These are phyloP conservation scores for Sialia sialis DNA, from an alignment of 2,113 vertebrate species.

Conservation along the genomic window DNA sequence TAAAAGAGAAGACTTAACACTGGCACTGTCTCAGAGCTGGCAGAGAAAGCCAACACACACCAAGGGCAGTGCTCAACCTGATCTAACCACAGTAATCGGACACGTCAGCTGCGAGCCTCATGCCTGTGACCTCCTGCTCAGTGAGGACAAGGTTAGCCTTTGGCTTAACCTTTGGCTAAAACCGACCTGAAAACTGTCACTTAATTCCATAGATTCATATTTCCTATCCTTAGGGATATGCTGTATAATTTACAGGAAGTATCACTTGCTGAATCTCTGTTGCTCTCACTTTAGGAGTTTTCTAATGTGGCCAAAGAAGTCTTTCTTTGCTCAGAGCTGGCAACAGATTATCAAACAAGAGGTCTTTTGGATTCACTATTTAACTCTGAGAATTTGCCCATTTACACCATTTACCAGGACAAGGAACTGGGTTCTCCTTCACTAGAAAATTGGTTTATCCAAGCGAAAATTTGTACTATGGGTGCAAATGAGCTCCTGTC, in stretches of 20 bases:
- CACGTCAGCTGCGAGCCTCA: neutral
- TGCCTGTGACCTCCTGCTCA: neutral
- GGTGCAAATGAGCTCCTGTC: neutral
- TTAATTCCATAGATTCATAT: neutral
- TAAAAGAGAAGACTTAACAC: neutral
- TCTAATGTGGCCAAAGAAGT: neutral
- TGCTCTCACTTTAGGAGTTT: neutral
- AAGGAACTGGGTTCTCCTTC: neutral
- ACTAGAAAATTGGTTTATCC: neutral
- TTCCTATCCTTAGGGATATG: neutral
- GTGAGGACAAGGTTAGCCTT: neutral
- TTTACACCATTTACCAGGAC: neutral
- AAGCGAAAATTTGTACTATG: neutral
- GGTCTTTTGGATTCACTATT: neutral
- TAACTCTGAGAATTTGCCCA: neutral
- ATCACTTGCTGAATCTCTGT: neutral
- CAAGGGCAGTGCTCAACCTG: neutral
- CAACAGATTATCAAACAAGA: neutral
- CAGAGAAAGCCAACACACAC: neutral
- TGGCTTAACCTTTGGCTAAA: constrained; percentile 9
- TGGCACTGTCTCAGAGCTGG: neutral
- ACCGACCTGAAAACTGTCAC: neutral
- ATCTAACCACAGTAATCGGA: neutral
- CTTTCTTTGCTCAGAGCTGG: neutral
- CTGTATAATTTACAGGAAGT: neutral